Evolutionary conservation across 1,140 invertebrate genomes (phyloP).

Genomic region (Adelges cooleyi): DNA sequence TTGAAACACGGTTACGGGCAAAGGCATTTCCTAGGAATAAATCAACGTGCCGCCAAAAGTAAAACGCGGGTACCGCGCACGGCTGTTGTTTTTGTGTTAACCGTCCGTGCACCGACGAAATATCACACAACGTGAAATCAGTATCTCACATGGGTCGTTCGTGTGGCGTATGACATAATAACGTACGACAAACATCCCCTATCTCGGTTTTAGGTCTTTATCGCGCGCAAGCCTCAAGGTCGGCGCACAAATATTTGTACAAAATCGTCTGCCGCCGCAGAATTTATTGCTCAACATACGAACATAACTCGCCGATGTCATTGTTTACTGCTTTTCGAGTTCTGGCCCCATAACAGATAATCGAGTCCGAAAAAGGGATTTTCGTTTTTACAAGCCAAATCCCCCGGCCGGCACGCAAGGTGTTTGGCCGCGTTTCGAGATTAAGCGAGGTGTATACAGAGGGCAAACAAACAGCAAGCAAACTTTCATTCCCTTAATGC

Average conservation of each 20-base stretch:
- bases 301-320: not conserved
- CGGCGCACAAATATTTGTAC: constrained; percentile 25
- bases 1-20: too few relatives aligned
- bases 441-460: constrained; percentile 10
- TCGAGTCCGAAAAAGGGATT: not conserved
- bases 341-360: not conserved
- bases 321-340: constrained; percentile 9
- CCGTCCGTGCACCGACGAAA: too few relatives aligned
- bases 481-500: too few relatives aligned
- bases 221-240: not conserved
- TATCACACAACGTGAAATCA: too few relatives aligned
- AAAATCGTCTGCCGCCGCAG: constrained; percentile 14
- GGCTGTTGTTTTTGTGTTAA: too few relatives aligned
- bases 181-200: not conserved
- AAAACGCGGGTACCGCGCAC: not conserved
- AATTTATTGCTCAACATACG: not conserved
- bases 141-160: too few relatives aligned
- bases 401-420: not conserved
- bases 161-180: not conserved
- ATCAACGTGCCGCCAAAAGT: not conserved
- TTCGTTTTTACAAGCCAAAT: not conserved
- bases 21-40: not conserved
- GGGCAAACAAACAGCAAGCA: too few relatives aligned
- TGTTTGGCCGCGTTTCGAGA: constrained; percentile 12
- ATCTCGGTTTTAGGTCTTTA: not conserved